Percentiles rank a stretch among this genome's conserved stretches.
Evolutionary conservation across 2,797 vertebrate genomes (phyloP).

Genomic region (Onychomys arenicola): DNA sequence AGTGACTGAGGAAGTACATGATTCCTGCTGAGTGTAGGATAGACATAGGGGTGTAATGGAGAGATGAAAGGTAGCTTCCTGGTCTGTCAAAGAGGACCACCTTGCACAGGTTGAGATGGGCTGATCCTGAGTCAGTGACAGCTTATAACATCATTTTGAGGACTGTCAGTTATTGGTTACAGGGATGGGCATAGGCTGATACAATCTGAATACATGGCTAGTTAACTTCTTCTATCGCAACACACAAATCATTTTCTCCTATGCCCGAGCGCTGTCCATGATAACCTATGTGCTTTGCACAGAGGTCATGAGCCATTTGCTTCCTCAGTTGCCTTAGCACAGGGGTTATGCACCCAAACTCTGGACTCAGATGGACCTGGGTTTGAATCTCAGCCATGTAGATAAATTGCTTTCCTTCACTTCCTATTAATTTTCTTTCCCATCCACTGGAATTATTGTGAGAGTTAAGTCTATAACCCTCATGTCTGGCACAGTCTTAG

Average conservation of each 20-base stretch:
- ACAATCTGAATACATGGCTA: background rate
- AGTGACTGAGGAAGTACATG: background rate
- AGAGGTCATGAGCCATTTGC: background rate
- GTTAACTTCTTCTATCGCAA: background rate
- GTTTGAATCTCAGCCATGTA: background rate
- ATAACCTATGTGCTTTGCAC: background rate
- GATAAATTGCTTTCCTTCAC: background rate
- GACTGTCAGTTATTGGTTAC: background rate
- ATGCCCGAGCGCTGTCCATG: background rate
- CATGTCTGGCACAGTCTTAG: background rate
- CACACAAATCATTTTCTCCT: background rate
- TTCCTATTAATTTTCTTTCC: background rate
- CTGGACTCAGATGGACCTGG: constrained; percentile 10
- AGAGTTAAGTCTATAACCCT: background rate
- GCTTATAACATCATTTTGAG: background rate
- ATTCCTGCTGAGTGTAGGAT: background rate
- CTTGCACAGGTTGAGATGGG: background rate
- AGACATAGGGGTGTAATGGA: background rate
- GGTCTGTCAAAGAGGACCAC: background rate
- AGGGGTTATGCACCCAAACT: background rate
- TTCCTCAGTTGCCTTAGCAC: background rate
- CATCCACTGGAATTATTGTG: background rate
- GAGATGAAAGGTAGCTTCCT: background rate
- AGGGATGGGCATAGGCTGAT: background rate
- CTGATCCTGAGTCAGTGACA: background rate